A percentile compares a stretch with the other conserved stretches of the same genome.
Conservation (phyloP, 2,797 vertebrate species). For the Galaxias olidus region DNA sequence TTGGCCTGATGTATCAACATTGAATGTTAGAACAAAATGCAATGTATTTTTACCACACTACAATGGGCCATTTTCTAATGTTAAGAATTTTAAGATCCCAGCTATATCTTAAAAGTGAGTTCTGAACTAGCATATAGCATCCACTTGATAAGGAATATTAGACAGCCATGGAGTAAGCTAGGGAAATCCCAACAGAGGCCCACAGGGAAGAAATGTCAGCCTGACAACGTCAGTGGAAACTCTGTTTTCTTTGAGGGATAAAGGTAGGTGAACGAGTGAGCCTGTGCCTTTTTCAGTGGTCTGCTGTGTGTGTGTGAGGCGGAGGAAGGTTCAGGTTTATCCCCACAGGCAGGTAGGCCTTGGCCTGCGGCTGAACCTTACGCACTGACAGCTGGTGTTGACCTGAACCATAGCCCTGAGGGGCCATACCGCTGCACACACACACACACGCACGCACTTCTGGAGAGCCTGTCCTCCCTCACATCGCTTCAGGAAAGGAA, state of each 20-base stretch:
- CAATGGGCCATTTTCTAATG: no score
- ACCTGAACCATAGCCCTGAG: constrained; percentile 64
- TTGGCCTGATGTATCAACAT: no score
- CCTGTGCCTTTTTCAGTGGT: constrained; percentile 35
- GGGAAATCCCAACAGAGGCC: constrained; percentile 51
- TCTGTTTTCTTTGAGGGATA: constrained; percentile 48
- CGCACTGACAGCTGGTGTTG: constrained; percentile 76
- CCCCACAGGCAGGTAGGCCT: constrained; percentile 65
- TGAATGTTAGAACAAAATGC: no score
- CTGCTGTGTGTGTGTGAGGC: constrained; percentile 30
- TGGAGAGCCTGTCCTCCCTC: constrained; percentile 30
- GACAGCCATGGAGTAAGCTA: constrained; percentile 38
- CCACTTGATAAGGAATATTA: constrained; percentile 20
- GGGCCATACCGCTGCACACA: constrained; percentile 33
- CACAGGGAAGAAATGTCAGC: constrained; percentile 9
- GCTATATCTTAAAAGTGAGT: constrained; percentile 23
- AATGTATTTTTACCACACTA: no score
- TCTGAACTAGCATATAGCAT: constrained; percentile 10
- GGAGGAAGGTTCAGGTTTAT: constrained; percentile 54
- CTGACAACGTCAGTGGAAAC: constrained; percentile 26
- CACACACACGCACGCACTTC: constrained; percentile 35
- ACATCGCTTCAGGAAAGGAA: constrained; percentile 10
- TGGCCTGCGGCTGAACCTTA: constrained; percentile 75
- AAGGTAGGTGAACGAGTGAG: constrained; percentile 28
- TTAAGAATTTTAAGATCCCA: neutral